These are phyloP conservation scores for Drosophila merina DNA, from an alignment of 2,888 invertebrate genomes.

Conservation along the genomic window DNA sequence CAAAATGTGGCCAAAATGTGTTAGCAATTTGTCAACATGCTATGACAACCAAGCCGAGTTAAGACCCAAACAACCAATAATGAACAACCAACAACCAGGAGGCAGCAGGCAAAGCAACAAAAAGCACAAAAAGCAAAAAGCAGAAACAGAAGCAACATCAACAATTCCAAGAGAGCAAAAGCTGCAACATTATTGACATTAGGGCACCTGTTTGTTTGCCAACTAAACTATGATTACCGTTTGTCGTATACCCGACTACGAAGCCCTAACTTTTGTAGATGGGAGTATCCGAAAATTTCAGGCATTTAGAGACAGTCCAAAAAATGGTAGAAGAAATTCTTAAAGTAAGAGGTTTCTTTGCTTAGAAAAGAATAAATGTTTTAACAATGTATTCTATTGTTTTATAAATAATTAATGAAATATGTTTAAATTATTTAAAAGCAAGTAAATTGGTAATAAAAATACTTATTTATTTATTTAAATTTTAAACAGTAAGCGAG, in stretches of 20 bases:
- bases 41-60: slow-evolving; percentile 56
- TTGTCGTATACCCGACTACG: slow-evolving; percentile 23
- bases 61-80: slow-evolving; percentile 30
- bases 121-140: slow-evolving; percentile 21
- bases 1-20: slow-evolving; percentile 72
- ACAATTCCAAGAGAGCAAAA: slow-evolving; percentile 19
- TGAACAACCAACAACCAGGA: slow-evolving; percentile 5
- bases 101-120: slow-evolving; percentile 21
- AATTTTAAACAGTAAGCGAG: no score
- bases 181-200: slow-evolving; percentile 72
- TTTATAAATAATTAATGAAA: no score
- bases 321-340: neutral
- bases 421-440: no score
- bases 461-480: no score
- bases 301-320: neutral
- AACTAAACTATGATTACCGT: slow-evolving; percentile 76
- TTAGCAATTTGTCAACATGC: slow-evolving; percentile 75
- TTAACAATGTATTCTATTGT: neutral
- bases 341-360: neutral
- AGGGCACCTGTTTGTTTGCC: slow-evolving; percentile 75
- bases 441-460: no score
- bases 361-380: neutral
- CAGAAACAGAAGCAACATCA: slow-evolving; percentile 27
- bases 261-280: slow-evolving; percentile 19
- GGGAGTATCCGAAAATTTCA: neutral